phyloP scores from a whole-genome alignment of 2,113 vertebrate species.

The Rhea americana region DNA sequence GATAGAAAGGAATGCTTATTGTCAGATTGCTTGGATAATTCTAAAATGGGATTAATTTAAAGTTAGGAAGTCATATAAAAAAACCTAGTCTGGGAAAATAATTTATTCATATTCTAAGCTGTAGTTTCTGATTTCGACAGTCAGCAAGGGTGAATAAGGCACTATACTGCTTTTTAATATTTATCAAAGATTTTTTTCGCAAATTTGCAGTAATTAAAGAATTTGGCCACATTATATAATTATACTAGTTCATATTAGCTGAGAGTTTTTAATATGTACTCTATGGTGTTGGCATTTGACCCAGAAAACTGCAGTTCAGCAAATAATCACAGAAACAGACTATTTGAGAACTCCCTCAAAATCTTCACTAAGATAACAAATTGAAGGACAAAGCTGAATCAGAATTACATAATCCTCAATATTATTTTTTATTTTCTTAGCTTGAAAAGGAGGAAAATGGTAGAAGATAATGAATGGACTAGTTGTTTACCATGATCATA shows the following conservation, averaged over 20 bases:
- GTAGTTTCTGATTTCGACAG: not conserved
- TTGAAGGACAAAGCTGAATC: not conserved
- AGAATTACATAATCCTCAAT: not conserved
- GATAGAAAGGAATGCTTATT: not conserved
- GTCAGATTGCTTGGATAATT: constrained; percentile 34
- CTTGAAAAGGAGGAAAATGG: not conserved
- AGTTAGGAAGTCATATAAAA: not conserved
- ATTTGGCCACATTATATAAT: not conserved
- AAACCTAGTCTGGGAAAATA: constrained; percentile 1
- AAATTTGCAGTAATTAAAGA: not conserved
- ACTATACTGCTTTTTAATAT: not conserved
- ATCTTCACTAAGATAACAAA: not conserved
- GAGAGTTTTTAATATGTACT: not conserved
- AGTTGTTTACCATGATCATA: not conserved
- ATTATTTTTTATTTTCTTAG: not conserved
- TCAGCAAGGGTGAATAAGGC: not conserved
- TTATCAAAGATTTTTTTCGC: not conserved
- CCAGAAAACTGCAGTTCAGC: not conserved
- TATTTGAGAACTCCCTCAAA: not conserved
- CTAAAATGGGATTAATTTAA: constrained; percentile 32
- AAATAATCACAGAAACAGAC: not conserved
- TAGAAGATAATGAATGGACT: not conserved
- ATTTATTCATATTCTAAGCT: constrained; percentile 8
- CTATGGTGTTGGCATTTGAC: not conserved
- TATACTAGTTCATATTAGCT: not conserved